Conservation (phyloP, 2,888 invertebrate genomes). For the Melieria crassipennis region DNA sequence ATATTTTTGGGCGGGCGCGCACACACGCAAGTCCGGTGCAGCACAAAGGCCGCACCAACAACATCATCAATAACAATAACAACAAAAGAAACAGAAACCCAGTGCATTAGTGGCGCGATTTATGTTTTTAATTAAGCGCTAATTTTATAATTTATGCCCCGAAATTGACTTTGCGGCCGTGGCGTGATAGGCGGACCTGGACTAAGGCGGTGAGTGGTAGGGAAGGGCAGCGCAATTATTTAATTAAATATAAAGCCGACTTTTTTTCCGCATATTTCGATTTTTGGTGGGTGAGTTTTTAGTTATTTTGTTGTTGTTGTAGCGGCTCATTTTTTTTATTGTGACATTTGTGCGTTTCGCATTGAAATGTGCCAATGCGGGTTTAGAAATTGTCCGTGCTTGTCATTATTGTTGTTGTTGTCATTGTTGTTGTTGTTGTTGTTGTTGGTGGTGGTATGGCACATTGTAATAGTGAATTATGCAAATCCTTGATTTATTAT, state of each 20-base stretch:
- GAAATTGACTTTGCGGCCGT: constrained; percentile 13
- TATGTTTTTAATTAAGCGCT: constrained; percentile 58
- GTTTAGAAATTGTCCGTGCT: no score
- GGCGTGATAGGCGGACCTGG: neutral
- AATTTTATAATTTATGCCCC: constrained; percentile 56
- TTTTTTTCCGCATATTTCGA: no score
- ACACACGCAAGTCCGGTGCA: constrained; percentile 28
- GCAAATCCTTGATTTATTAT: constrained; percentile 26
- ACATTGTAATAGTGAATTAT: constrained; percentile 44
- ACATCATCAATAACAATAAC: no score
- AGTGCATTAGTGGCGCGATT: constrained; percentile 43
- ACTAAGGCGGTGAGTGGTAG: no score
- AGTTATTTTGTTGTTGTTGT: no score
- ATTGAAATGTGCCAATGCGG: no score
- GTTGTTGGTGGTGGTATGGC: constrained; percentile 34
- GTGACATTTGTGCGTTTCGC: no score
- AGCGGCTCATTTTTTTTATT: no score
- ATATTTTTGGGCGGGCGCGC: constrained; percentile 34
- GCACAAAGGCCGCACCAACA: neutral
- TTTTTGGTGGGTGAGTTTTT: no score
- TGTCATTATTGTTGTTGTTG: neutral
- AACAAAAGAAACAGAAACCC: no score
- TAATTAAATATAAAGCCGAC: no score
- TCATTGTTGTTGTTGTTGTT: constrained; percentile 27
- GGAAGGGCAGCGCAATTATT: no score